Evolutionary conservation across 1,140 invertebrate species (phyloP), one percentile per base, ranked within the genome.

Genomic region (Bombus terrestris): DNA sequence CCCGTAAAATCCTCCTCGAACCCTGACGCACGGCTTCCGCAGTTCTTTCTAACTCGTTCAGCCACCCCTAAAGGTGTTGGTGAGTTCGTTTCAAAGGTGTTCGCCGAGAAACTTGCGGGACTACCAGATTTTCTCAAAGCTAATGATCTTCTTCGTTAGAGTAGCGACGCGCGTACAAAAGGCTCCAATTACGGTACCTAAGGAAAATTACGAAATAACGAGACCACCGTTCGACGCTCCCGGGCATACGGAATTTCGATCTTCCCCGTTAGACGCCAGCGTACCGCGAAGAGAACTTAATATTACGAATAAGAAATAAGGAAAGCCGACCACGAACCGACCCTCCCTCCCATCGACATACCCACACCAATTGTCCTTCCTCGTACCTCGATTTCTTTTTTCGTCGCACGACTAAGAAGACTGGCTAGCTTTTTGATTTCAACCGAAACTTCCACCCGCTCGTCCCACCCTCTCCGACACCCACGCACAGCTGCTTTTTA

Each of bases 1-100:
- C 86, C 86, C 86, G 89, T 88, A 91, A 92, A 92, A 93, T 92
- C 88, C 83, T 89, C 86, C 89, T 81, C 84, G 84, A 85, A 85
- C 79, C 78, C 71, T 75, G 84, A 85, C 78, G 73, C 84, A 75
- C 79, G 71, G 71, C 78, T 81, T 75, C 71, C 79, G 71, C 79
- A 22, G 59, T 85, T 81, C 84, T 85, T 81, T 85, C 84, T 59
- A 62, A 66, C 71, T 68, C 84, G 84, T 81, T 85, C 79, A 74
- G 37, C 59, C 78, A 57, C 78, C 83, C 75, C 84, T 75, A 85
- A 85, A 85, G 84, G 79, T 81, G 84, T 74, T 25, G 84, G 78
- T 41, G 83, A 85, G 83, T 41, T 85, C 76, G 39, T 85, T 85
- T 85, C 68, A 80, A 81, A 85, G 84, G 84, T 85, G 84, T 85